A percentile compares a stretch with the other conserved stretches of the same genome.
Conservation (phyloP, 2,113 vertebrate genomes). For the Cyphomyrus discorhynchus region DNA sequence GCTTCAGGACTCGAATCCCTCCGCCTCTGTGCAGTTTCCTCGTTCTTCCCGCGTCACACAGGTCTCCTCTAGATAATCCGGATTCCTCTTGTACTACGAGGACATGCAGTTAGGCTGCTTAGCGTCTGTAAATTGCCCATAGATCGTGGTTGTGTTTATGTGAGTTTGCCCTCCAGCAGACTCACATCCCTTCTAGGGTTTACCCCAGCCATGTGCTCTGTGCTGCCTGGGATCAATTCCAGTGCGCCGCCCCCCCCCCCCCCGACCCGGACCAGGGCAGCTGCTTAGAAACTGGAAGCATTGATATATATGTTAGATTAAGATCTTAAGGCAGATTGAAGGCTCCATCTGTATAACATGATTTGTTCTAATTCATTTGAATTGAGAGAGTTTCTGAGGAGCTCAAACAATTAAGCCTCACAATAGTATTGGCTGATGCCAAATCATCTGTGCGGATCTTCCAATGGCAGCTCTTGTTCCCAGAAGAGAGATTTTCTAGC, state of each 20-base stretch:
- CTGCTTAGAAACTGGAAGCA: not conserved
- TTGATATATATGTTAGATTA: not conserved
- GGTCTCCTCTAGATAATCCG: not conserved
- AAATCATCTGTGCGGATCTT: constrained; percentile 32
- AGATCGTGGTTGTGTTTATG: not conserved
- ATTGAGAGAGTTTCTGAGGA: not conserved
- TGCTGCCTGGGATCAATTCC: not conserved
- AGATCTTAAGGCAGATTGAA: not conserved
- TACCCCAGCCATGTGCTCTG: not conserved
- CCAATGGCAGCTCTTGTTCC: not conserved
- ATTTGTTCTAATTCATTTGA: not conserved
- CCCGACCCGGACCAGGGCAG: not conserved
- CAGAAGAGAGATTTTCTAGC: not conserved
- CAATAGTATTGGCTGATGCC: constrained; percentile 37
- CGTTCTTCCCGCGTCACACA: not conserved
- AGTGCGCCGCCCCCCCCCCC: not conserved
- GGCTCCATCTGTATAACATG: constrained; percentile 4
- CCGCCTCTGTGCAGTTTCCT: not conserved
- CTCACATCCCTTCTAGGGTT: not conserved
- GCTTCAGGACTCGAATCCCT: not conserved
- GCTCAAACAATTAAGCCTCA: not conserved
- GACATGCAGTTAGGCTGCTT: not conserved
- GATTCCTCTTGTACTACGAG: not conserved
- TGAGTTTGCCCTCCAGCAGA: not conserved
- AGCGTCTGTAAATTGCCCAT: not conserved